Evolutionary conservation across 2,113 vertebrate genomes (phyloP).

Genomic region (Oophaga pumilio): DNA sequence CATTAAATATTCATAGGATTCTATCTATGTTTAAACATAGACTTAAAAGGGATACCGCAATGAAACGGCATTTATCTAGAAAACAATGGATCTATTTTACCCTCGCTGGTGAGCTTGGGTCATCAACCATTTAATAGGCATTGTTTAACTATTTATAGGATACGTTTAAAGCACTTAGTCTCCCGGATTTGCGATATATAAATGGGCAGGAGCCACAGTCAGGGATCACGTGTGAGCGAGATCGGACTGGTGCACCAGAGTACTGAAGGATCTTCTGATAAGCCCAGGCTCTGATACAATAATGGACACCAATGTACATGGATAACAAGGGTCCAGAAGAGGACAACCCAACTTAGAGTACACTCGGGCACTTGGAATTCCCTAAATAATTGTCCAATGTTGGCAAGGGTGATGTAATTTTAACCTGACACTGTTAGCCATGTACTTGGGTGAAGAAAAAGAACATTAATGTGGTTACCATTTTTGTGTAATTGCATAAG

Average conservation of each 20-base stretch:
- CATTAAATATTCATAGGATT: slow-evolving; percentile 41
- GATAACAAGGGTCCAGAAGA: neutral
- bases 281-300: neutral
- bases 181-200: neutral
- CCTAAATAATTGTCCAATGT: neutral
- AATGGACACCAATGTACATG: neutral
- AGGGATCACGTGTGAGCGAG: neutral
- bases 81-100: neutral
- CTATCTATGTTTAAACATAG: slow-evolving; percentile 20
- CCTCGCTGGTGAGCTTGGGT: neutral
- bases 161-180: neutral
- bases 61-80: neutral
- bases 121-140: neutral
- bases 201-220: neutral
- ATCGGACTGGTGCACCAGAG: neutral
- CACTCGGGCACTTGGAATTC: neutral
- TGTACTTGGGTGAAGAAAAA: neutral
- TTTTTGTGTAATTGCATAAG: no score
- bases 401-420: neutral
- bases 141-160: neutral
- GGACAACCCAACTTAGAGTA: no score
- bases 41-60: neutral
- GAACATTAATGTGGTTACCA: neutral
- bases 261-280: neutral
- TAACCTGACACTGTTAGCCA: neutral